Evolutionary conservation across 2,888 invertebrate genomes (phyloP), one percentile per base, ranked within the genome.

Genomic region (Ophion obscuratus): DNA sequence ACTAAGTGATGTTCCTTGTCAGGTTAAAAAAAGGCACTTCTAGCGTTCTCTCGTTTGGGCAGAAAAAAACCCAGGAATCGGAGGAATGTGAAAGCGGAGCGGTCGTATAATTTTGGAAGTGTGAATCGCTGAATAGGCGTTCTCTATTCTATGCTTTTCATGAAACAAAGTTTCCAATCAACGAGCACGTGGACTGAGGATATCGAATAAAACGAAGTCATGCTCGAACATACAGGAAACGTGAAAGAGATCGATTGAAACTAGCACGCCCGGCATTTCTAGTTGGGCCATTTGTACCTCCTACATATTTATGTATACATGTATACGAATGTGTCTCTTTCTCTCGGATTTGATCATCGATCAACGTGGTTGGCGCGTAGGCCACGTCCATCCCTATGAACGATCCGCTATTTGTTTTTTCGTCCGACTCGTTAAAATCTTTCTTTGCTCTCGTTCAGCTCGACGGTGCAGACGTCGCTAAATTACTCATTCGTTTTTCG

Each of bases 321-420:
- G 31, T 66, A 5, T 47, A 47, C 64, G 6, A n/a, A 57, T 31
- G 6, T 31, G 20, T 67, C 68, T 78, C 47, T 31, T 57, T 40
- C 53, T 73, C 53, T 73, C 27, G 31, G 31, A 3, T 66, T 66
- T 62, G 83, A 31, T 62, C 73, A 83, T 83, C 78, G 75, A 83
- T 83, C 83, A 83, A 83, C 68, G 79, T 70, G 40, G 53, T 62
- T 75, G 64, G 11, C 66, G 47, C 61, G 61, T 61, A 62, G 62
- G 70, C 79, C 70, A 36, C 64, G 75, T 74, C 84, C 76, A 81
- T 70, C 64, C 67, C 82, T 82, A 74, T 40, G 40, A 74, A 85
- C 78, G 79, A 80, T 40, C 75, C 70, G 67, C 73, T 44, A 31
- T 78, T 83, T 53, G 64, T 73, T 61, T 44, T 59, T 61, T 57